Evolutionary conservation across 2,797 vertebrate genomes (phyloP).

Genomic region (Schizothorax lantsangensis): DNA sequence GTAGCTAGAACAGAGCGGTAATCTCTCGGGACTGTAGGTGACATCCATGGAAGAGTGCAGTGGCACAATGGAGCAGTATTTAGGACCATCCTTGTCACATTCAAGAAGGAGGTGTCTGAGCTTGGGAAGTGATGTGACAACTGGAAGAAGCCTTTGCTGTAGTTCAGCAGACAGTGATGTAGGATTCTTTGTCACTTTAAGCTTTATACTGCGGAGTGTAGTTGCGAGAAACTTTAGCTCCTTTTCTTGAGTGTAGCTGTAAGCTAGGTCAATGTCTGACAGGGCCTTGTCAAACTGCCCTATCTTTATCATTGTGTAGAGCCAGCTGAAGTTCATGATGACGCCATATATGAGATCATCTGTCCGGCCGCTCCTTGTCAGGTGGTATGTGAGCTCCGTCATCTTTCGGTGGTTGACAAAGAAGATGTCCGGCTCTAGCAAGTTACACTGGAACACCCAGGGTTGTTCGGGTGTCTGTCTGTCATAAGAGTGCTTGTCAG

Average conservation of each 20-base stretch:
- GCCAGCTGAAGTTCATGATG: slow-evolving; percentile 99
- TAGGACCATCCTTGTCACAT: slow-evolving; percentile 98
- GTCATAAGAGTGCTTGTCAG: slow-evolving; percentile 93
- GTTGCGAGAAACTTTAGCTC: slow-evolving; percentile 95
- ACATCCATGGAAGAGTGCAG: slow-evolving; percentile 98
- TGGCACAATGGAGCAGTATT: slow-evolving; percentile 98
- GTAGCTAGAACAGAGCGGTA: slow-evolving; percentile 92
- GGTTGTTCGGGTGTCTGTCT: slow-evolving; percentile 96
- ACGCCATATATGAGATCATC: slow-evolving; percentile 96
- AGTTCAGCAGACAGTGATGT: slow-evolving; percentile 95
- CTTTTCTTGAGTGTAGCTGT: slow-evolving; percentile 94
- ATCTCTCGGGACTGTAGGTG: slow-evolving; percentile 94
- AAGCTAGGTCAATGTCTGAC: slow-evolving; percentile 92
- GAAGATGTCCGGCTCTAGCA: slow-evolving; percentile 96
- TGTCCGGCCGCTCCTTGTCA: slow-evolving; percentile 91
- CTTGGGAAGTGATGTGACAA: slow-evolving; percentile 96
- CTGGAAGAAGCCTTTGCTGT: slow-evolving; percentile 95
- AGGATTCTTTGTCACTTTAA: slow-evolving; percentile 93
- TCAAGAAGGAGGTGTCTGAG: slow-evolving; percentile 95
- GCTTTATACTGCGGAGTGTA: slow-evolving; percentile 91
- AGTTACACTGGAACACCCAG: slow-evolving; percentile 99
- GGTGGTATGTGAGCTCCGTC: slow-evolving; percentile 94
- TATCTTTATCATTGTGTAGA: slow-evolving; percentile 99
- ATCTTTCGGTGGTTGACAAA: slow-evolving; percentile 99
- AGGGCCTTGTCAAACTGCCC: slow-evolving; percentile 96